Percentiles rank a stretch among this genome's conserved stretches.
Evolutionary conservation across 1,140 invertebrate genomes (phyloP).

Genomic region (Drosophila jambulina): DNA sequence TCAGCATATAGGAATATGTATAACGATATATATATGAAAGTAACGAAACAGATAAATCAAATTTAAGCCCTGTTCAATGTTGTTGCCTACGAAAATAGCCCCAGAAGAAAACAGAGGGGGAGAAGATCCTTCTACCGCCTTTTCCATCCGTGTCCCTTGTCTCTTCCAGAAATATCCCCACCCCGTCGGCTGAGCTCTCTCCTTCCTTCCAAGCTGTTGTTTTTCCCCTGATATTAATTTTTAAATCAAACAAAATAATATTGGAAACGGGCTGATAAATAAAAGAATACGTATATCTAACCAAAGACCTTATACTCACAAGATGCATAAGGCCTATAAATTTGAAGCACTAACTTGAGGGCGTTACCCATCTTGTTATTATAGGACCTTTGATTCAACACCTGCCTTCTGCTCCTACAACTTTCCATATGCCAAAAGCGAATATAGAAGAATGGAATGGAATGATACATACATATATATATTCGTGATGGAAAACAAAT

Average conservation of each 20-base stretch:
- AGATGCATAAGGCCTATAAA: neutral
- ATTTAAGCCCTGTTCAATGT: slow-evolving; percentile 60
- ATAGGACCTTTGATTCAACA: neutral
- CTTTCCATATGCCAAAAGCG: slow-evolving; percentile 61
- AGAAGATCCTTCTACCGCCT: slow-evolving; percentile 1
- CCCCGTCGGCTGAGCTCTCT: slow-evolving; percentile 25
- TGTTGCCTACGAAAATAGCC: slow-evolving; percentile 48
- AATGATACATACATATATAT: slow-evolving; percentile 8
- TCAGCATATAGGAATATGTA: slow-evolving; percentile 35
- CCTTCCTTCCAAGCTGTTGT: slow-evolving; percentile 13
- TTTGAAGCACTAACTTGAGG: neutral
- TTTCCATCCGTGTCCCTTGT: neutral
- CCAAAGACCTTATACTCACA: neutral
- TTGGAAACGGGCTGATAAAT: slow-evolving; percentile 1
- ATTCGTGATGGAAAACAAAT: slow-evolving; percentile 26
- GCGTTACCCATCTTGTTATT: neutral
- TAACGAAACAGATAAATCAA: slow-evolving; percentile 32
- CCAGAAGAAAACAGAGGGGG: slow-evolving; percentile 4
- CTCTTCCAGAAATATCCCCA: slow-evolving; percentile 25
- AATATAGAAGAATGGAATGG: slow-evolving; percentile 14
- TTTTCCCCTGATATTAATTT: slow-evolving; percentile 4
- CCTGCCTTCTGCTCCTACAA: slow-evolving; percentile 59
- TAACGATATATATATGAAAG: slow-evolving; percentile 25
- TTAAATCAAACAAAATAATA: slow-evolving; percentile 17
- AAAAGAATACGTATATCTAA: slow-evolving; percentile 25